Base-by-base conservation (phyloP, 1,140 invertebrate genomes). In the Diplogasteroides magnus region DNA sequence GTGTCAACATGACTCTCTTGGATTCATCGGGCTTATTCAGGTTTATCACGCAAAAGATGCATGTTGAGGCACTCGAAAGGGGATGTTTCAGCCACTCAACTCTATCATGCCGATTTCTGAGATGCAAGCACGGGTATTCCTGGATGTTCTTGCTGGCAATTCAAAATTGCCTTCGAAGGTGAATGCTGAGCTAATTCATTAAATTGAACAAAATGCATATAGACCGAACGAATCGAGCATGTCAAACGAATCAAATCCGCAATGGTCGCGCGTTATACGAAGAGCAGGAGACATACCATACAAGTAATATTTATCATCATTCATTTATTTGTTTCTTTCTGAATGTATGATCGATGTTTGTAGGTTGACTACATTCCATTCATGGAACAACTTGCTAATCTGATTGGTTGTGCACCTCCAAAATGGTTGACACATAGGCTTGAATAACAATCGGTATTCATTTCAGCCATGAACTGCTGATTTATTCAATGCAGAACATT, bases 61-160 rank as follows among this genome's bases (percentile, higher is more conserved):
- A n/a, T n/a, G n/a, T n/a, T n/a, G 19, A n/a, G 59, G 27, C 27
- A 26, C 28, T 85, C 31, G 85, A 85, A 74, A 81, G 84, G 26
- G 31, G 1, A 83, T 83, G 15, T 68, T 68, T 1, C 87, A 87
- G 74, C 84, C 86, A 27, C 62, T 86, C 6, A 85, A 85, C 31
- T 77, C 85, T 23, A 78, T 86, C 23, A 81, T 85, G 78, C 86
- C 86, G 15, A 83, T 87, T 31, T 83, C 85, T n/a, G 87, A 87
- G 76, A 82, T 87, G 61, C 87, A 87, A 76, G 80, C 83, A 14
- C 77, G 86, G 31, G 85, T 85, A 81, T 84, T 81, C 59, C 74
- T 78, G 60, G 71, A 74, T 29, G 66, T 64, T 19, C 62, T 79
- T 2, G 48, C 63, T 1, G 77, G 77, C 1, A n/a, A 55, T 3